Base-by-base conservation (phyloP, 2,797 vertebrate genomes). In the Sarcoramphus papa region DNA sequence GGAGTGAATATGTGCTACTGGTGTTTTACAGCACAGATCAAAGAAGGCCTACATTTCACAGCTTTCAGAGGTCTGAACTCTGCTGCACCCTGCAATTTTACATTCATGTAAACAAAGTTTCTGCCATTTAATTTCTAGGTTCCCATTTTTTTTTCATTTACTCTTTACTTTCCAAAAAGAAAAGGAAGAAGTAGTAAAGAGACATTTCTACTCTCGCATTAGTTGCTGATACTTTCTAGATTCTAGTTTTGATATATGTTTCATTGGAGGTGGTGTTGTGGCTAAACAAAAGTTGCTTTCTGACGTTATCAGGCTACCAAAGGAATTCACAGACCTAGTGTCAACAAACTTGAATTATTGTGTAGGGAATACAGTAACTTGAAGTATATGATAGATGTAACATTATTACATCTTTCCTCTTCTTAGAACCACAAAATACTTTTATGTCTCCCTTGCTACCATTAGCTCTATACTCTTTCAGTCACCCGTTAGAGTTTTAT, bases 261-360 rank as follows among this genome's bases (percentile, higher is more conserved):
- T 88, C 20, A 28, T 15, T 1, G 1, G 8, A 12, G 10, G 2
- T 6, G 4, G 5, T 64, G 10, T 8, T 48, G 7, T 67, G 27
- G 45, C 7, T 23, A 59, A 60, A 51, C 2, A 40, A 88, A 65
- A 48, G 9, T 2, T 68, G 13, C 6, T 53, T 48, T 81, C 31
- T 81, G 25, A 48, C 30, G 4, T 54, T 73, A 50, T 37, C 40
- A 73, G 28, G 25, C 17, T 81, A 59, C 60, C 23, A 47, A 85
- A 85, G 8, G 40, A 85, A 78, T 69, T 69, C 41, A 82, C 28
- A 87, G 30, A 63, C 14, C 5, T 63, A 48, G 2, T 21, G 33
- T 23, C 12, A 69, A n/a, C 22, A 78, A 73, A 33, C 11, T 31
- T 68, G 21, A 73, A 7, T 57, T 76, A 85, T 6, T 41, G 17